Conservation (phyloP, 2,797 vertebrate genomes). For the Petrocephalus schoutedeni region DNA sequence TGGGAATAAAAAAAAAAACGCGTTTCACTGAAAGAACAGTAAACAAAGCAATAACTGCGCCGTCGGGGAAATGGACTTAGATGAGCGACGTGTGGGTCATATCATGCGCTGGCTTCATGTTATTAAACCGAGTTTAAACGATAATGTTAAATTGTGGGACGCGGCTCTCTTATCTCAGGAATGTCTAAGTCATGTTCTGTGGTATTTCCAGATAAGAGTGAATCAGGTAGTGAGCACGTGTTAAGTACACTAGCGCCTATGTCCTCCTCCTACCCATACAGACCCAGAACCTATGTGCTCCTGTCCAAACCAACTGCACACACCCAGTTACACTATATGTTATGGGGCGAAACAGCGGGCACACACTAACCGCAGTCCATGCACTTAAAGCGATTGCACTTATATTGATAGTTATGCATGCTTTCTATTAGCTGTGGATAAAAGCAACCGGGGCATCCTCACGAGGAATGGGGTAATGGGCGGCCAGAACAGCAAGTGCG, state of each 20-base stretch:
- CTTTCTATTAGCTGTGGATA: not conserved
- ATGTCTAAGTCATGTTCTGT: not conserved
- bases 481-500: not conserved
- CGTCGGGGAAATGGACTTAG: not conserved
- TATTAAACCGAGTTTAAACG: not conserved
- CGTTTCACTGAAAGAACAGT: not conserved
- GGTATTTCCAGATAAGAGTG: slow-evolving; percentile 2
- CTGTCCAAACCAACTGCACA: not conserved
- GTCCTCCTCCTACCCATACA: not conserved
- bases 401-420: not conserved
- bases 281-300: not conserved
- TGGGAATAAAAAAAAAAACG: not conserved
- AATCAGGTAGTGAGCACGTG: not conserved
- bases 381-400: not conserved
- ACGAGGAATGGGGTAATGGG: not conserved
- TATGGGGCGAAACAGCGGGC: not conserved
- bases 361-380: too few species aligned
- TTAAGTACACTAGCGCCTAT: not conserved
- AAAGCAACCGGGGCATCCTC: not conserved
- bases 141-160: slow-evolving; percentile 9
- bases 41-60: not conserved
- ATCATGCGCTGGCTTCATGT: not conserved
- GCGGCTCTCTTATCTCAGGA: slow-evolving; percentile 17
- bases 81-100: not conserved
- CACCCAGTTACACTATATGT: not conserved